Percentiles rank a stretch among this genome's conserved stretches.
Evolutionary conservation across 2,113 vertebrate genomes (phyloP).

Genomic region (Upupa epops): DNA sequence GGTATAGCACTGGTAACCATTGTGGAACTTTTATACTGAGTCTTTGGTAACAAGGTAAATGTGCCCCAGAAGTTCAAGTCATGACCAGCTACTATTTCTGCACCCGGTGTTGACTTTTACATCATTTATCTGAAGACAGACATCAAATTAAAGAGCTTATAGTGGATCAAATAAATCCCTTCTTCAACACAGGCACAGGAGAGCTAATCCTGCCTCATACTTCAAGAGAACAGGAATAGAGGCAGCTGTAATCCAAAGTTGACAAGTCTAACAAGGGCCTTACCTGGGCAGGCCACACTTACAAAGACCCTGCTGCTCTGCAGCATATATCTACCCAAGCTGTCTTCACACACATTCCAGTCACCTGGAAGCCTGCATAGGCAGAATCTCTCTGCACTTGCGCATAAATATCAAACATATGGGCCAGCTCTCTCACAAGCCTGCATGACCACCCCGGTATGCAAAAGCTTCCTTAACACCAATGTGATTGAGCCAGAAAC

Average conservation of each 20-base stretch:
- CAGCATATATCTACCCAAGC: not conserved
- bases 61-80: not conserved
- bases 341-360: not conserved
- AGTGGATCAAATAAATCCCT: not conserved
- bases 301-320: not conserved
- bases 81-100: not conserved
- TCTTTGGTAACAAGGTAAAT: not conserved
- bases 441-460: not conserved
- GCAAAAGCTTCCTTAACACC: not conserved
- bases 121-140: not conserved
- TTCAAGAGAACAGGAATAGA: not conserved
- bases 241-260: not conserved
- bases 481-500: fast-evolving
- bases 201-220: not conserved
- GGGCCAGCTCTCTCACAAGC: not conserved
- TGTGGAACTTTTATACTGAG: not conserved
- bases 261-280: not conserved
- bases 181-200: not conserved
- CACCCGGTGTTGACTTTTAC: not conserved
- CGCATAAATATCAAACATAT: not conserved
- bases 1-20: fast-evolving
- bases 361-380: not conserved
- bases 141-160: not conserved
- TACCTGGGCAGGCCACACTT: not conserved
- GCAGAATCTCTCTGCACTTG: not conserved